Base-by-base conservation (phyloP, 2,888 invertebrate species). In the Dioctria linearis region DNA sequence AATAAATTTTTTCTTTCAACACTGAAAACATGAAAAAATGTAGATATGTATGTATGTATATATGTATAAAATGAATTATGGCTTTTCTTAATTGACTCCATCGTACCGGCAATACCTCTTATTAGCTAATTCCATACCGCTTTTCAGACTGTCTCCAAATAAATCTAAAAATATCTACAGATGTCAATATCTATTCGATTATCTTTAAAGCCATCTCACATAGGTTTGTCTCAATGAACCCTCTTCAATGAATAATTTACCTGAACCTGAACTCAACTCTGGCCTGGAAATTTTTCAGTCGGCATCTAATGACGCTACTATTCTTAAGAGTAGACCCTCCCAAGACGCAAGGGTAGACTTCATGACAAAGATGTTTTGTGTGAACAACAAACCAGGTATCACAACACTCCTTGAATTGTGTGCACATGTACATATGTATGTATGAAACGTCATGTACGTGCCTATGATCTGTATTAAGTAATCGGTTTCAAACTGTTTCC, bases 111-210 rank as follows among this genome's bases (percentile, higher is more conserved):
- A 25, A 25, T 54, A n/a, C 8, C 54, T 11, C 54, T 54, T 54
- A 11, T 54, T 8, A n/a, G 13, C 13, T 67, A 43, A 40, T 67
- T 67, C 13, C n/a, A 25, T 43, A 37, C 49, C 49, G 4, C 67
- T 25, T 13, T 3, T 13, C 37, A 65, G 46, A 67, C 37, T 46
- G 37, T 49, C 46, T 13, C 37, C 54, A 6, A 67, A 67, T 67
- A 67, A 67, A 67, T 67, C 46, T 37, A 9, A 49, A 25, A 67
- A 49, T 67, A 67, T 67, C 37, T 13, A 49, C 49, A 65, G 40
- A 39, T 54, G 54, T n/a, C 54, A 11, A 54, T 54, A 54, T 54
- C 54, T 54, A n/a, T 54, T 54, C 46, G 8, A 11, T 54, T 54
- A 54, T 54, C 54, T 54, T 54, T 11, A 54, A 54, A 54, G 54